Evolutionary conservation across 2,888 invertebrate genomes (phyloP).

Genomic region (Oscheius sp.): DNA sequence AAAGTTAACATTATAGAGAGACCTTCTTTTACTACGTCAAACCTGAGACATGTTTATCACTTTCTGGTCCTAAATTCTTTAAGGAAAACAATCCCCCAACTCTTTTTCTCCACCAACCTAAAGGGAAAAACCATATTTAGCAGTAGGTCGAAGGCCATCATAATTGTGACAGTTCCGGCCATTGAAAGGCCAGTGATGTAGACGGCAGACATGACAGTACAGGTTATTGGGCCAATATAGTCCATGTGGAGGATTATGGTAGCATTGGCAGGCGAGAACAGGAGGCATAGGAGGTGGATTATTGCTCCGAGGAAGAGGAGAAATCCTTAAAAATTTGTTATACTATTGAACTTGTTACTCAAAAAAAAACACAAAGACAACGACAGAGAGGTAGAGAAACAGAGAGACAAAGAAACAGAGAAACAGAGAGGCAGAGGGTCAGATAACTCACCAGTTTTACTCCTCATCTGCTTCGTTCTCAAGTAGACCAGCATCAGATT

Average conservation of each 20-base stretch:
- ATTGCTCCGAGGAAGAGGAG: not conserved
- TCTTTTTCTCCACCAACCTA: not conserved
- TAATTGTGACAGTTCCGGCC: constrained; percentile 3
- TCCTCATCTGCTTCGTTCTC: constrained; percentile 4
- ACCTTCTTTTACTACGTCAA: too few relatives aligned
- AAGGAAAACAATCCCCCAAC: not conserved
- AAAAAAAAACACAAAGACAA: not conserved
- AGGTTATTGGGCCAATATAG: not conserved
- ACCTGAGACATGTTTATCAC: too few relatives aligned
- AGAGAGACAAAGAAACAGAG: too few relatives aligned
- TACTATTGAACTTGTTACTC: not conserved
- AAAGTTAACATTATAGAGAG: too few relatives aligned
- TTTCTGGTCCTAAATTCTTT: too few relatives aligned
- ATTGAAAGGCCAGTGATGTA: not conserved
- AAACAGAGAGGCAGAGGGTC: too few relatives aligned
- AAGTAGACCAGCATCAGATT: not conserved
- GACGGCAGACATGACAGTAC: constrained; percentile 1
- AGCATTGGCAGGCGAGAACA: not conserved
- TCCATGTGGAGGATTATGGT: not conserved
- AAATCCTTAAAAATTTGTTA: not conserved
- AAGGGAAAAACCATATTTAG: constrained; percentile 2
- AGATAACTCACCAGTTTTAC: not conserved
- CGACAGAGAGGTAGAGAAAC: too few relatives aligned
- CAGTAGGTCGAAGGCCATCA: not conserved
- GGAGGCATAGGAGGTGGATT: not conserved